A percentile compares a stretch with the other conserved stretches of the same genome.
Evolutionary conservation across 2,797 vertebrate genomes (phyloP).

Genomic region (Simalia tracyae): DNA sequence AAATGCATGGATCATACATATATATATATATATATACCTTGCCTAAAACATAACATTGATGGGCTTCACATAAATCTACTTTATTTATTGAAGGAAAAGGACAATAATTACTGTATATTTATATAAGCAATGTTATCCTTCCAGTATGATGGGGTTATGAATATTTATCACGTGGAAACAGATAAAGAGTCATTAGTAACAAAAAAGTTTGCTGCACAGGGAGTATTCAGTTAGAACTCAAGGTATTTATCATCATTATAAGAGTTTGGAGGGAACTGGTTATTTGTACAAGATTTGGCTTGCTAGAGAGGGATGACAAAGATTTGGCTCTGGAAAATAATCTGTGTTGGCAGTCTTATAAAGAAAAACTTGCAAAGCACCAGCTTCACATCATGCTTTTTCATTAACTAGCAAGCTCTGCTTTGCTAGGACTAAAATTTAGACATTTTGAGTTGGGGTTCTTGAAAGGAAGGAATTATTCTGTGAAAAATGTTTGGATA

Average conservation of each 20-base stretch:
- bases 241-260: conserved; percentile 25
- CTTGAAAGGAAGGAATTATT: neutral
- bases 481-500: neutral
- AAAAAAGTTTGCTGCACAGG: neutral
- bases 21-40: neutral
- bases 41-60: neutral
- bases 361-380: conserved; percentile 27
- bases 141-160: neutral
- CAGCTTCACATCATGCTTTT: conserved; percentile 38
- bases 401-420: neutral
- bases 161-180: neutral
- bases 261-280: conserved; percentile 14
- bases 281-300: neutral
- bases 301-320: conserved; percentile 32
- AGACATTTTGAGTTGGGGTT: neutral
- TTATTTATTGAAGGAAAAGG: neutral
- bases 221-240: neutral
- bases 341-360: conserved; percentile 38
- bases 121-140: neutral
- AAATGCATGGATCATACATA: neutral
- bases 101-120: neutral
- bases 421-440: neutral
- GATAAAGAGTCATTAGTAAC: neutral
- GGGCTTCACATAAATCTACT: too few species aligned
- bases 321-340: conserved; percentile 36